A percentile compares a stretch with the other conserved stretches of the same genome.
phyloP scores from a whole-genome alignment of 1,140 invertebrate species.

The Drosophila equinoxialis region DNA sequence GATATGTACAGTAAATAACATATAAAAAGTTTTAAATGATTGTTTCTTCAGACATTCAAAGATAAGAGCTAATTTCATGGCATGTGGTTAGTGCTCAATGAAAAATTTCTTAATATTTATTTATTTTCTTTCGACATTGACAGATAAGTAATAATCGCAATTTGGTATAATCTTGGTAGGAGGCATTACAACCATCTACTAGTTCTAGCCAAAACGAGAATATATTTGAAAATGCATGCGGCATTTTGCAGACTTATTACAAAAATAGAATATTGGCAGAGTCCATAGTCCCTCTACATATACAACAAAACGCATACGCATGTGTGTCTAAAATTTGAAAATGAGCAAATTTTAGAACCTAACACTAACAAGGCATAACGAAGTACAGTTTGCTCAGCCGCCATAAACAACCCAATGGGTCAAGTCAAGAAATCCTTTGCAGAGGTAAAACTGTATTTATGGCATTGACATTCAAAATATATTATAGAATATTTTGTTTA shows the following conservation, averaged over 20 bases:
- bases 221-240: neutral
- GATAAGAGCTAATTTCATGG: too few species aligned
- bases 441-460: neutral
- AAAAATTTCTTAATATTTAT: constrained; percentile 4
- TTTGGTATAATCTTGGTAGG: neutral
- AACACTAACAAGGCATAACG: neutral
- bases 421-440: neutral
- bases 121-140: neutral
- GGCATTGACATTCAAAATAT: constrained; percentile 4
- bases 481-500: constrained; percentile 11
- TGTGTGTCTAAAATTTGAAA: neutral
- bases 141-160: constrained; percentile 9
- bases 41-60: too few species aligned
- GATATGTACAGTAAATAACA: neutral
- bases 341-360: constrained; percentile 4
- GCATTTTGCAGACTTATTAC: constrained; percentile 6
- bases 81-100: too few species aligned
- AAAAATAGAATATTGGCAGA: constrained; percentile 22
- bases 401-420: neutral
- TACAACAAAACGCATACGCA: neutral
- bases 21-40: neutral
- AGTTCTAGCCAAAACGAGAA: neutral
- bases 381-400: neutral
- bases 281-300: constrained; percentile 2
- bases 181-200: neutral